Percentiles rank a stretch among this genome's conserved stretches.
These are phyloP conservation scores for Pandemis heparana DNA, from an alignment of 2,888 invertebrate species.

Conservation along the genomic window DNA sequence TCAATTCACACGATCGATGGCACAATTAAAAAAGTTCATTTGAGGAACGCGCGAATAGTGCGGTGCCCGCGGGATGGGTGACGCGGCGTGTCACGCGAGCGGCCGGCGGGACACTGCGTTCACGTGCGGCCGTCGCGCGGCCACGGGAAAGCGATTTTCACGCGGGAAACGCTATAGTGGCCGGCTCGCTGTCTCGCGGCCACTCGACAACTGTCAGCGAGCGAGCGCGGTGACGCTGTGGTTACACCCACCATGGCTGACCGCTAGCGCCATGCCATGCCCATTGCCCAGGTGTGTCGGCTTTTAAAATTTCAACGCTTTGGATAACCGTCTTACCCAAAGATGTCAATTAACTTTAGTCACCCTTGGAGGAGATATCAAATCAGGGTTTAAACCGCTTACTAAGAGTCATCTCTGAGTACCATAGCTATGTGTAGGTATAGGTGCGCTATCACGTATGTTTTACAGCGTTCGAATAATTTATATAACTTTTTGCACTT, in stretches of 20 bases:
- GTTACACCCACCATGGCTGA: constrained; percentile 13
- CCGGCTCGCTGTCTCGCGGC: constrained; percentile 79
- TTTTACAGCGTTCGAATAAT: not conserved
- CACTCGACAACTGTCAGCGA: constrained; percentile 72
- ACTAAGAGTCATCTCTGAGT: no score
- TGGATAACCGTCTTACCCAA: not conserved
- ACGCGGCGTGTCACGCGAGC: constrained; percentile 82
- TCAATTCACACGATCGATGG: constrained; percentile 74
- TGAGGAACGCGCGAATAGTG: constrained; percentile 65
- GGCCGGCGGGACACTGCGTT: constrained; percentile 84
- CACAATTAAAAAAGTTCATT: constrained; percentile 65
- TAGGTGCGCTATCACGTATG: no score
- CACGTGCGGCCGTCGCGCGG: constrained; percentile 73
- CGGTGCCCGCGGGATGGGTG: constrained; percentile 71
- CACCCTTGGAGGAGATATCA: no score
- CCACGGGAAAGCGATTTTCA: constrained; percentile 84
- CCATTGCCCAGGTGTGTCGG: not conserved
- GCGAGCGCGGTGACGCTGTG: constrained; percentile 10
- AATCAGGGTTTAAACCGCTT: no score
- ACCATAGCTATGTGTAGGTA: no score
- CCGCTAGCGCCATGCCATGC: constrained; percentile 18
- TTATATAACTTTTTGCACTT: not conserved
- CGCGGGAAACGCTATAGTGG: constrained; percentile 82
- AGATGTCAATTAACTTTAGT: not conserved
- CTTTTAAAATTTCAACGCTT: not conserved